A percentile compares a stretch with the other conserved stretches of the same genome.
Evolutionary conservation across 2,797 vertebrate species (phyloP).

Genomic region (Picus viridis): DNA sequence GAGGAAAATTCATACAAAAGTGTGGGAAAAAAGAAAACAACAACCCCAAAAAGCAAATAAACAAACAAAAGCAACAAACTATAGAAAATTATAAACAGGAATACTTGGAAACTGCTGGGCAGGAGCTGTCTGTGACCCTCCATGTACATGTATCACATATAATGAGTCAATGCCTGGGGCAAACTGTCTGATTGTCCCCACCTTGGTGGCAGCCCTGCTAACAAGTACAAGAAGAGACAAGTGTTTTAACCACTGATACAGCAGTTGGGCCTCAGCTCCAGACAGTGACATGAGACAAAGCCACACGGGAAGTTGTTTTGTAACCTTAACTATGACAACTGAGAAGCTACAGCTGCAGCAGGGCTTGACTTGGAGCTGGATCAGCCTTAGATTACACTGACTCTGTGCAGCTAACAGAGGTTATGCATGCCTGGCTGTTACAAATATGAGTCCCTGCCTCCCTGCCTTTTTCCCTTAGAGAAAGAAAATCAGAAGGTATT

Average conservation of each 20-base stretch:
- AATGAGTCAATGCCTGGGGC: neutral
- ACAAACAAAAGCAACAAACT: neutral
- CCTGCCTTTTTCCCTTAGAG: neutral
- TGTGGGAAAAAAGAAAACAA: accelerated
- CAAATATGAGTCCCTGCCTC: neutral
- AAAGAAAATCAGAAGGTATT: constrained; percentile 7
- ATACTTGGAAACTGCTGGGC: neutral
- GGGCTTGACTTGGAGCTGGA: neutral
- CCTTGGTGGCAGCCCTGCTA: neutral
- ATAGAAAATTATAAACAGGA: neutral
- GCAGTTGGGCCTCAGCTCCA: neutral
- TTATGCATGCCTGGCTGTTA: constrained; percentile 4
- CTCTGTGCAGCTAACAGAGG: neutral
- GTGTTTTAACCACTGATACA: neutral
- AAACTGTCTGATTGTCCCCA: neutral
- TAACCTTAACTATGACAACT: constrained; percentile 35
- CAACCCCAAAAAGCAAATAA: neutral
- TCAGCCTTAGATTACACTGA: neutral
- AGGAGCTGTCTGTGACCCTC: neutral
- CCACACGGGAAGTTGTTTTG: neutral
- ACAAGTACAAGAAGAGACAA: neutral
- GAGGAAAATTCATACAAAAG: neutral
- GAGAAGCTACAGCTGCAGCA: constrained; percentile 2
- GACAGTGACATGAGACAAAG: neutral
- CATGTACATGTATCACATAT: neutral